Evolutionary conservation across 2,888 invertebrate genomes (phyloP).

Genomic region (Drosophila barbarae): DNA sequence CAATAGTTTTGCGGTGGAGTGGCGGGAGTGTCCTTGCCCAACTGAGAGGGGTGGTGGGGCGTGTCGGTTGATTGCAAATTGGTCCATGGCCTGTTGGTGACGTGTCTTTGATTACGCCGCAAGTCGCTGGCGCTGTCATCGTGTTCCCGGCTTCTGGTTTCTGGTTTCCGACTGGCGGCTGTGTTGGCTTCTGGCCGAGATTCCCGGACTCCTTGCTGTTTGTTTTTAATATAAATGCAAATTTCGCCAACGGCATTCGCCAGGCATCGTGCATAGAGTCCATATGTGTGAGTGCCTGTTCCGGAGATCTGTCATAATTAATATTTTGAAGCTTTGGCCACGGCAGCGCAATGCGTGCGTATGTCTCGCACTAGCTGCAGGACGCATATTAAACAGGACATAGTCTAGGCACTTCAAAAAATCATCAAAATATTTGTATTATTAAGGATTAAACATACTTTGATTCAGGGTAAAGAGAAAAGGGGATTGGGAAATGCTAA

Average conservation of each 20-base stretch:
- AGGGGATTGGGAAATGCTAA: too few species aligned
- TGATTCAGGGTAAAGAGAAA: background rate
- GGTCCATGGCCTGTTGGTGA: conserved; percentile 70
- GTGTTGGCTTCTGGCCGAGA: conserved; percentile 23
- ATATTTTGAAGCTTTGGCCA: conserved; percentile 68
- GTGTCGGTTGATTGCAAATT: conserved; percentile 58
- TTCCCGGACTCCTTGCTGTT: conserved; percentile 49
- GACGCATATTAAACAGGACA: conserved; percentile 63
- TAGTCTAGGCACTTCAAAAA: conserved; percentile 5
- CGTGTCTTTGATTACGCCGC: conserved; percentile 75
- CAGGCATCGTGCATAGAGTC: conserved; percentile 24
- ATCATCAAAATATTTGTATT: background rate
- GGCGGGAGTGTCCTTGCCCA: conserved; percentile 2
- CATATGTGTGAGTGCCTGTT: conserved; percentile 34
- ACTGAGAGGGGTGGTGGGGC: conserved; percentile 3
- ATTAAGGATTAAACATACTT: background rate
- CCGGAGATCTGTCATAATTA: conserved; percentile 67
- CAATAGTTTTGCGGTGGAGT: conserved; percentile 46
- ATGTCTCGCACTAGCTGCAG: conserved; percentile 53
- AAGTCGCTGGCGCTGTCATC: conserved; percentile 69
- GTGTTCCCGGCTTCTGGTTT: conserved; percentile 29
- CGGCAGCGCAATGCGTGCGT: conserved; percentile 48
- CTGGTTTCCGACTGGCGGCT: conserved; percentile 10
- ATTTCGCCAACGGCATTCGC: conserved; percentile 64
- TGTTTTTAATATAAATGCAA: conserved; percentile 76